Conservation (phyloP, 2,888 invertebrate genomes). For the Lacanobia wlatinum region DNA sequence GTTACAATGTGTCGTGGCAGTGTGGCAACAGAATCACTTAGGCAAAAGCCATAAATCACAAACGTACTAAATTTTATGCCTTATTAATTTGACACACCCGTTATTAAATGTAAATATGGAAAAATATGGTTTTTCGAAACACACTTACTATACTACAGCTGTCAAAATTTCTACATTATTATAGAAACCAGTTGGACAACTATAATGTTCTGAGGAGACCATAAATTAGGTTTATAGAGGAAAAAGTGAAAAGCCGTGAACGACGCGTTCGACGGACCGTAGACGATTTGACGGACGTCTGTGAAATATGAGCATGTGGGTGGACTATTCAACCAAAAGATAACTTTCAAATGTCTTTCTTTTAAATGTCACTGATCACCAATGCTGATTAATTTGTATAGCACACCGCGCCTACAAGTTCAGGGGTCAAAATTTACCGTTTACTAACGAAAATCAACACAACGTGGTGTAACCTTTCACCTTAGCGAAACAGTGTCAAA, state of each 20-base stretch:
- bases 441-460: conserved; percentile 13
- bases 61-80: not conserved
- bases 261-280: conserved; percentile 58
- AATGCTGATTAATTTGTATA: conserved; percentile 29
- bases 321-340: not conserved
- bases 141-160: conserved; percentile 2
- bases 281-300: conserved; percentile 47
- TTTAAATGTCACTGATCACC: conserved; percentile 6
- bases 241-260: conserved; percentile 74
- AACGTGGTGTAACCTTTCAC: not conserved
- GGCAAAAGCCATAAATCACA: not conserved
- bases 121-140: conserved; percentile 20
- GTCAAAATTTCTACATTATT: conserved; percentile 41
- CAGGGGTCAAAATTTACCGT: conserved; percentile 42
- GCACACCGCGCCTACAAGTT: not conserved
- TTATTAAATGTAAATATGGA: not conserved
- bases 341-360: conserved; percentile 7
- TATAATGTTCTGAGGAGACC: conserved; percentile 28
- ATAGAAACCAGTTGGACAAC: conserved; percentile 35
- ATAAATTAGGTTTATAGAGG: conserved; percentile 63
- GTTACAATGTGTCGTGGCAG: not conserved
- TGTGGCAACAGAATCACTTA: not conserved
- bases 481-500: conserved; percentile 19
- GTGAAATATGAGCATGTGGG: conserved; percentile 48
- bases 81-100: conserved; percentile 1